Evolutionary conservation across 2,888 invertebrate genomes (phyloP), one percentile per base, ranked within the genome.

Genomic region (Acanthococcus lagerstroemiae): DNA sequence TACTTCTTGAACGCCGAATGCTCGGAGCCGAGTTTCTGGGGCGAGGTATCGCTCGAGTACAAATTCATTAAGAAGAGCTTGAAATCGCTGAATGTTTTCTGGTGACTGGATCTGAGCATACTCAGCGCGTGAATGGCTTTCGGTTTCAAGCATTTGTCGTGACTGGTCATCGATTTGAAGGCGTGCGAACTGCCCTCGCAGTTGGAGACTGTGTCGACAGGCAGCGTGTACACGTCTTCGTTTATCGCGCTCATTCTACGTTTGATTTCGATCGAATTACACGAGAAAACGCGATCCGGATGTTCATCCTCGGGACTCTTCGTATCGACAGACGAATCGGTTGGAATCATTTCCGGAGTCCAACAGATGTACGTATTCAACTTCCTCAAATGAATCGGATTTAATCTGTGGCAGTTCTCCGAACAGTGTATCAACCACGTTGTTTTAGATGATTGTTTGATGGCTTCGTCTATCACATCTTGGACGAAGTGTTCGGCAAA

Each of bases 381-480:
- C 17, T 63, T 50, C 17, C 30, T 52, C 9, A 21, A 2, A 5
- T 63, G 22, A 0, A 15, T 17, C n/a, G 37, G 30, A 6, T 44
- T 50, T 7, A 63, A 30, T 37, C 27, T 50, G 15, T 48, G 50
- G 17, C 63, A 37, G 22, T 37, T 63, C 54, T 63, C 54, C 12
- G 63, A 63, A 25, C 63, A 52, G 22, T 50, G 61, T 12, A 37
- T 63, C 9, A 37, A 52, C 50, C 52, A 63, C 5, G 54, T 52
- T n/a, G 37, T 63, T 19, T 50, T 27, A 27, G 63, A 63, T 15
- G 27, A 50, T 25, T 52, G 52, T 44, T 54, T 63, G 7, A 63
- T 25, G 15, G 63, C 63, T 24, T 63, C 63, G 12, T 63, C 63
- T 9, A 63, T 63, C n/a, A 63, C 54, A n/a, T 25, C 19, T 44